Percentiles rank a stretch among this genome's conserved stretches.
Conservation (phyloP, 2,113 vertebrate species). For the Epinephelus cyanopodus region DNA sequence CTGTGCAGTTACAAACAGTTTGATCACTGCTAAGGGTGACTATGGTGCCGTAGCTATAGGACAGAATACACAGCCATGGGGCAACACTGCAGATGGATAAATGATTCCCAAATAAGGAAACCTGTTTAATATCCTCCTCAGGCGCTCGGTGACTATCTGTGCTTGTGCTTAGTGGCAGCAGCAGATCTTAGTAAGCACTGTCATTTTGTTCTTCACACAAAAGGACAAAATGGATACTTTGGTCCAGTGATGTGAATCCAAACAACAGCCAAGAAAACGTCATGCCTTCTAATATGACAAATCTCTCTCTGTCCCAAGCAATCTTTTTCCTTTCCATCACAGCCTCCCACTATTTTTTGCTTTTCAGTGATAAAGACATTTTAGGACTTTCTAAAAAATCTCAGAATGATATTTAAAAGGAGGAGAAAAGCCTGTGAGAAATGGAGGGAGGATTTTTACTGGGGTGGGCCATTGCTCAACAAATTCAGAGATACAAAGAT, state of each 20-base stretch:
- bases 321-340: background rate
- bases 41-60: slow-evolving; percentile 22
- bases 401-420: background rate
- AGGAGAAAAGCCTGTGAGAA: background rate
- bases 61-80: slow-evolving; percentile 36
- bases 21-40: slow-evolving; percentile 38
- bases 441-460: background rate
- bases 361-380: slow-evolving; percentile 6
- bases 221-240: slow-evolving; percentile 61
- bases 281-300: slow-evolving; percentile 38
- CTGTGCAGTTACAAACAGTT: slow-evolving; percentile 21
- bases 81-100: slow-evolving; percentile 60
- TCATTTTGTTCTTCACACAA: slow-evolving; percentile 57
- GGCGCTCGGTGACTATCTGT: slow-evolving; percentile 50
- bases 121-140: slow-evolving; percentile 67
- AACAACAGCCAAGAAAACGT: slow-evolving; percentile 38
- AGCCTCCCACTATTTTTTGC: background rate
- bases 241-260: slow-evolving; percentile 53
- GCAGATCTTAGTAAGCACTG: slow-evolving; percentile 36
- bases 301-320: slow-evolving; percentile 16
- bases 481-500: background rate
- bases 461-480: background rate
- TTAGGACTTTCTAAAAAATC: background rate
- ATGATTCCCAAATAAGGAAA: slow-evolving; percentile 61
- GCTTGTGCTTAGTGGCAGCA: slow-evolving; percentile 43